Evolutionary conservation across 2,113 vertebrate genomes (phyloP).

Genomic region (Podiceps cristatus): DNA sequence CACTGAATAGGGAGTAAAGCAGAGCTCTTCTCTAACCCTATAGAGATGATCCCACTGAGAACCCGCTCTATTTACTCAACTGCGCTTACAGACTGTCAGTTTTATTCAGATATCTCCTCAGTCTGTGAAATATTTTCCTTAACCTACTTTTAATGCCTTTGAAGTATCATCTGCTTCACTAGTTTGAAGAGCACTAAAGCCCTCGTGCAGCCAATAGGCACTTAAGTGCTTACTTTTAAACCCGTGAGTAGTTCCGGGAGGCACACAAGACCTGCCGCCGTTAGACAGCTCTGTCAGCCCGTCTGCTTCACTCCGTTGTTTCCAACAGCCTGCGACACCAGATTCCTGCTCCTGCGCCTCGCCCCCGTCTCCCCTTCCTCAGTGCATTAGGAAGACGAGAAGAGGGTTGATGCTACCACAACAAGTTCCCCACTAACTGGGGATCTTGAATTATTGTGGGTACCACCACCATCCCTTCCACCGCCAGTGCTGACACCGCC

Average conservation of each 20-base stretch:
- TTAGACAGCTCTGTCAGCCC: background rate
- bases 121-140: constrained; percentile 5
- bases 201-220: background rate
- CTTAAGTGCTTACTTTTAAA: constrained; percentile 13
- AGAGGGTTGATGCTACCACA: background rate
- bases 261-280: fast-evolving
- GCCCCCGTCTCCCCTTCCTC: background rate
- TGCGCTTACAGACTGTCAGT: background rate
- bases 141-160: constrained; percentile 37
- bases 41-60: background rate
- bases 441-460: fast-evolving
- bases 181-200: constrained; percentile 3
- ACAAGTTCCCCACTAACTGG: background rate
- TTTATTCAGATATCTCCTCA: background rate
- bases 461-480: background rate
- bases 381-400: background rate
- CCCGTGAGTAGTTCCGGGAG: background rate
- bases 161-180: constrained; percentile 39
- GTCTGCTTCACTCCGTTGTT: background rate
- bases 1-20: background rate
- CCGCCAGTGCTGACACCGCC: background rate
- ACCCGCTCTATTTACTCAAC: background rate
- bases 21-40: background rate
- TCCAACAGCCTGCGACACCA: background rate
- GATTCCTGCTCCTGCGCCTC: background rate